Evolutionary conservation across 2,113 vertebrate genomes (phyloP).

Genomic region (Grammomys dolichurus): DNA sequence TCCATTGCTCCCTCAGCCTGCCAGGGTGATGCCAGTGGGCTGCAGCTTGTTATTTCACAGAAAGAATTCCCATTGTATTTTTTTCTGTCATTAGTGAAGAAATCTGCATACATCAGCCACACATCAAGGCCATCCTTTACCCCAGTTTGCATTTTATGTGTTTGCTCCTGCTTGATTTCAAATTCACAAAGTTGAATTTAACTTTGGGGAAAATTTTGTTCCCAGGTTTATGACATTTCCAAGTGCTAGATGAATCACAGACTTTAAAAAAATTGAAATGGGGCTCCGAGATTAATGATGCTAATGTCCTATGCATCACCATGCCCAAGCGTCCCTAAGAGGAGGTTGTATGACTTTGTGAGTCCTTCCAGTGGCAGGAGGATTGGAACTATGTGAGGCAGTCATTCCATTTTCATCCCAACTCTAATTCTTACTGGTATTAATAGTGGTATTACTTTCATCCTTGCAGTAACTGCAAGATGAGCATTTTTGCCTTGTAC

Average conservation of each 20-base stretch:
- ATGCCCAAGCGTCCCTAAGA: background rate
- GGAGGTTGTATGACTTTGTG: background rate
- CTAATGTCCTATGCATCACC: constrained; percentile 41
- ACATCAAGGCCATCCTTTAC: background rate
- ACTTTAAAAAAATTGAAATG: constrained; percentile 72
- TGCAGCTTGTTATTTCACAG: constrained; percentile 33
- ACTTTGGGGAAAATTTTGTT: constrained; percentile 67
- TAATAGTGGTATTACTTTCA: background rate
- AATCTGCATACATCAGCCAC: constrained; percentile 4
- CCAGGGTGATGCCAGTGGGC: constrained; percentile 27
- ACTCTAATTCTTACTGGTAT: background rate
- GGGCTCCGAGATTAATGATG: constrained; percentile 45
- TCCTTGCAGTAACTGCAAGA: constrained; percentile 1
- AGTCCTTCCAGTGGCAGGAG: background rate
- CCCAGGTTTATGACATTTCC: constrained; percentile 5
- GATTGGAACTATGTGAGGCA: background rate
- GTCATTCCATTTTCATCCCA: background rate
- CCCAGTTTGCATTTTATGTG: constrained; percentile 34
- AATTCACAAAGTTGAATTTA: constrained; percentile 60
- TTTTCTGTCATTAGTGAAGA: constrained; percentile 61
- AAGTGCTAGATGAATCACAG: constrained; percentile 54
- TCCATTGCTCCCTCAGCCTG: constrained; percentile 36
- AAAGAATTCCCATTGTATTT: constrained; percentile 62
- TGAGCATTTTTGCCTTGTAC: background rate
- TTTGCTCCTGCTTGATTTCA: constrained; percentile 62